Conservation (phyloP, 1,140 invertebrate genomes). For the Drosophila littoralis region DNA sequence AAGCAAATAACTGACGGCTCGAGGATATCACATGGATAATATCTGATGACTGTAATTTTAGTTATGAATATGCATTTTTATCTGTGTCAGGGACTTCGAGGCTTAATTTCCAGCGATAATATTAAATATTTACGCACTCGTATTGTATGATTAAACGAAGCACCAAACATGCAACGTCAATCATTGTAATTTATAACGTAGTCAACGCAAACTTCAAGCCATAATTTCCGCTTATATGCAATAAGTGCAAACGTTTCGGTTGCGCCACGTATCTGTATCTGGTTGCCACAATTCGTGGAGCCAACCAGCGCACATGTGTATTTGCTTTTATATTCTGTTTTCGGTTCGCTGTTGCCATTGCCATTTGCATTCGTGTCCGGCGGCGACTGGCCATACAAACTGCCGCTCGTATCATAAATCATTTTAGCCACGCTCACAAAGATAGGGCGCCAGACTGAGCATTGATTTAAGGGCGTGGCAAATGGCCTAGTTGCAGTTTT, state of each 20-base stretch:
- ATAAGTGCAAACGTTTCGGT: slow-evolving; percentile 36
- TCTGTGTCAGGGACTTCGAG: background rate
- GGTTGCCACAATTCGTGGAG: slow-evolving; percentile 19
- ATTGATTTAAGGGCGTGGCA: slow-evolving; percentile 59
- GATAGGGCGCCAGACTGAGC: slow-evolving; percentile 20
- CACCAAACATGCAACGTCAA: slow-evolving; percentile 60
- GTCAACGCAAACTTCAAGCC: slow-evolving; percentile 59
- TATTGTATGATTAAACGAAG: slow-evolving; percentile 22
- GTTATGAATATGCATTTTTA: background rate
- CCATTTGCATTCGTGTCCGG: slow-evolving; percentile 50
- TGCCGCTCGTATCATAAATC: slow-evolving; percentile 68
- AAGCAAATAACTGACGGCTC: background rate
- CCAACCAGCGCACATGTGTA: slow-evolving; percentile 5
- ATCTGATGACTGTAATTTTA: background rate
- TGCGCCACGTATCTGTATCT: slow-evolving; percentile 25
- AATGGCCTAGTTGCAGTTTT: slow-evolving; percentile 45
- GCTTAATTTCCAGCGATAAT: slow-evolving; percentile 10
- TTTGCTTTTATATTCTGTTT: slow-evolving; percentile 34
- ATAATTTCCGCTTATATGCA: slow-evolving; percentile 68
- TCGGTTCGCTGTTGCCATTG: slow-evolving; percentile 28
- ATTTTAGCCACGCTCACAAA: slow-evolving; percentile 43
- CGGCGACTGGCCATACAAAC: slow-evolving; percentile 46
- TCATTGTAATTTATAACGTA: slow-evolving; percentile 69
- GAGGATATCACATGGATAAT: background rate
- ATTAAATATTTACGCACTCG: slow-evolving; percentile 26